Base-by-base conservation (phyloP, 2,113 vertebrate genomes). In the Melierax canorus region DNA sequence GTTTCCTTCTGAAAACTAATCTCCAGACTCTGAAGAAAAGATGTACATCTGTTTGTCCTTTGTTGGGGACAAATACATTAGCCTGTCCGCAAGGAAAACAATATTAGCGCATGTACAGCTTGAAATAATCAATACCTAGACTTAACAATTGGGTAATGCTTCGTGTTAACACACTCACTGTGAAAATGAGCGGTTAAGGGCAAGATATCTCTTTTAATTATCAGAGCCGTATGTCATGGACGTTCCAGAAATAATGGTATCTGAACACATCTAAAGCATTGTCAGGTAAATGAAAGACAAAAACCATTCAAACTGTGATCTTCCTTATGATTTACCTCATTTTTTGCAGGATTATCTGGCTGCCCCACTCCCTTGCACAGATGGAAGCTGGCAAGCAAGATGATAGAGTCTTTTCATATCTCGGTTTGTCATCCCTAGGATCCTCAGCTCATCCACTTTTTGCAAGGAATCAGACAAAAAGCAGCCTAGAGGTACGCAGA, bases 171-270 rank as follows among this genome's bases (percentile, higher is more conserved):
- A 94, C 48, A 59, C 75, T 88, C 41, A 64, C 80, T 71, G 79
- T 67, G 90, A 96, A 97, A 95, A 86, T 84, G 62, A 90, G 66
- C 34, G 36, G 96, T 89, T 90, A 92, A 95, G 79, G 68, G 63
- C 68, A 95, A 85, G 89, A 94, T 88, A 95, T 96, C 86, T 96
- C 88, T 97, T 97, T 90, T 95, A 96, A 98, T 98, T 96, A 97
- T 85, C 94, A 92, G 74, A 92, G 60, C 83, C 41, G 2, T 88
- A 46, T 93, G 79, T 92, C 69, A 86, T 63, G 29, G 86, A n/a
- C 93, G 53, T 94, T 96, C n/a, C 75, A 94, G 73, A 84, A 97
- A 95, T 67, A 60, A 72, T 76, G 46, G 21, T 30, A 63, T 80
- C 81, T 94, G 69, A 94, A 89, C 39, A 67, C 32, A 86, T 87